Evolutionary conservation across 2,888 invertebrate species (phyloP), one percentile per base, ranked within the genome.

Genomic region (Andrena minutula): DNA sequence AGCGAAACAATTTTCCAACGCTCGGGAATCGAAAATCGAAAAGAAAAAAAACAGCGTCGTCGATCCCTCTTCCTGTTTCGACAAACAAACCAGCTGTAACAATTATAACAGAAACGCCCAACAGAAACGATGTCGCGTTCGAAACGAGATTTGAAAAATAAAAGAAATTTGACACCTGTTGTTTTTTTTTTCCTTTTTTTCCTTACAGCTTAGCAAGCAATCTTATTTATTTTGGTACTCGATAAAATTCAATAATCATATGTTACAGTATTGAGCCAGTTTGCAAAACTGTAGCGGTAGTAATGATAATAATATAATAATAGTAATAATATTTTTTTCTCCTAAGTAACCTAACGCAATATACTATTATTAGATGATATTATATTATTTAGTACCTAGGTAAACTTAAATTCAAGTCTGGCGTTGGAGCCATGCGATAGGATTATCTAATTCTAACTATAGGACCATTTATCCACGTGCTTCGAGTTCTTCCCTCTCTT

Each of bases 181-280:
- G 60, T 75, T 75, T 61, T n/a, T 30, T 65, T 60, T 26, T n/a
- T 32, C 2, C 58, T 51, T 75, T 26, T 73, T 63, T 75, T 56
- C 61, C 76, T 90, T 89, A 56, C 47, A 89, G 89, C 91, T 93
- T 92, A 93, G 91, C 93, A 93, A 93, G 93, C 92, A 91, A 91
- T 93, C 90, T 92, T 91, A 92, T 92, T 93, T 92, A 92, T 93
- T 93, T 93, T 93, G 93, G 93, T 93, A 93, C 91, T 93, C 90
- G 90, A 91, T 91, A 91, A 91, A 89, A 87, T 93, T 91, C 88
- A 87, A 89, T 91, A 92, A 87, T 92, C 89, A 90, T 93, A 93
- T 93, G 90, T 92, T 93, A 93, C 93, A 93, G 90, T 92, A 88
- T 93, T 93, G 93, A 93, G 92, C 90, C 92, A 91, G 92, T 92